A percentile compares a stretch with the other conserved stretches of the same genome.
Conservation (phyloP, 2,797 vertebrate species). For the Oreochromis grahami region DNA sequence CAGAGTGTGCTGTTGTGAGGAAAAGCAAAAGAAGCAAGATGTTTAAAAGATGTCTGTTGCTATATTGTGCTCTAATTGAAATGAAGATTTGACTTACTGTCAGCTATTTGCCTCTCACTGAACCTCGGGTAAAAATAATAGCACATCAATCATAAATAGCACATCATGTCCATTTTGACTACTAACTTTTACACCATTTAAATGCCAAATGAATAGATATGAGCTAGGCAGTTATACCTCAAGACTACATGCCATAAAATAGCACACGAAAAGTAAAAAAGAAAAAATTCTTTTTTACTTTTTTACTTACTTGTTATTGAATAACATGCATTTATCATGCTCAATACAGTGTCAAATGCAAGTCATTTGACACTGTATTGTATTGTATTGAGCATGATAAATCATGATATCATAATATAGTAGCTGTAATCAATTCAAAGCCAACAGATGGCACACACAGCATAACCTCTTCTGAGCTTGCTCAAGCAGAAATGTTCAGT, state of each 20-base stretch:
- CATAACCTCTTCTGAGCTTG: background rate
- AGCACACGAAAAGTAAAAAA: background rate
- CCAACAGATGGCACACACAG: background rate
- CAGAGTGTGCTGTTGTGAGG: background rate
- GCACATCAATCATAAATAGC: background rate
- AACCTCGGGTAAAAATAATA: background rate
- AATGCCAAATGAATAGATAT: background rate
- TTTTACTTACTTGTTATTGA: too few relatives aligned
- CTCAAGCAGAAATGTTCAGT: background rate
- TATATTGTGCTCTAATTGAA: background rate
- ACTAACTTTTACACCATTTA: background rate
- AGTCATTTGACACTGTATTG: background rate
- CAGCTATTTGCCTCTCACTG: background rate
- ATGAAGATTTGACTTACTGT: background rate
- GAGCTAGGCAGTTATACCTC: background rate
- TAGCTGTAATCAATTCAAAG: background rate
- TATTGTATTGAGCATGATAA: background rate
- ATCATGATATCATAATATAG: background rate
- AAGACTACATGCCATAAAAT: background rate
- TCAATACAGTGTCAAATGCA: background rate
- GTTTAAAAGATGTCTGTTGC: background rate
- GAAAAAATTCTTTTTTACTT: background rate
- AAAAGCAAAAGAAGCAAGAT: background rate
- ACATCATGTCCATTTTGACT: background rate
- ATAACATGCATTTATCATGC: too few relatives aligned